Base-by-base conservation (phyloP, 2,797 vertebrate species). In the Anolis apletophallus region DNA sequence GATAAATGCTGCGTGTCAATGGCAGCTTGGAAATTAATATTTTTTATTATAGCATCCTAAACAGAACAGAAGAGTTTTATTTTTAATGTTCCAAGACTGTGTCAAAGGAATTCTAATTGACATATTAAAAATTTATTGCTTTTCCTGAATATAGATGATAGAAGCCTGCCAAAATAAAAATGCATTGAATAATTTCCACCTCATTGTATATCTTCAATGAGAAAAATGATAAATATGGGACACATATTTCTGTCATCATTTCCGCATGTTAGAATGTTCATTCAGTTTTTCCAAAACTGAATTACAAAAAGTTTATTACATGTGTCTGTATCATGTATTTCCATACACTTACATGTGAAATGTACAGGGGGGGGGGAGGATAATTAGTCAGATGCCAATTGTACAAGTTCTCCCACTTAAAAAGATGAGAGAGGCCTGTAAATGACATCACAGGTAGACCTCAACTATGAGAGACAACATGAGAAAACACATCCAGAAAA, bases 11-110 rank as follows among this genome's bases (percentile, higher is more conserved):
- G 50, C 57, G 29, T 80, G 12, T 40, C 86, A 7, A 57, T 2
- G 84, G 84, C 77, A 36, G 36, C 46, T 86, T 52, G 67, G 26
- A 67, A 77, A 10, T 86, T 91, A 79, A 61, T 89, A 85, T 50
- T 91, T 13, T n/a, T 80, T 86, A 71, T 87, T 69, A 46, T 50
- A 75, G n/a, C 81, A 36, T 0, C 11, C 40, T 72, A 8, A 87
- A 46, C 29, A 71, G 81, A 83, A 81, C 17, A 69, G 36, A 46
- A 80, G 19, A 74, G 34, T 74, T 29, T 36, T 3, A 17, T 4
- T 40, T 86, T 26, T 57, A 84, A 46, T 23, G 83, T 52, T 59
- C 40, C 26, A 64, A 71, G 50, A 73, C 54, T 23, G 83, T 93
- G 34, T 11, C 50, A n/a, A 79, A 85, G 32, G 40, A 85, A 61